These are phyloP conservation scores for Drosophila pandora DNA, from an alignment of 1,140 invertebrate species.

Conservation along the genomic window DNA sequence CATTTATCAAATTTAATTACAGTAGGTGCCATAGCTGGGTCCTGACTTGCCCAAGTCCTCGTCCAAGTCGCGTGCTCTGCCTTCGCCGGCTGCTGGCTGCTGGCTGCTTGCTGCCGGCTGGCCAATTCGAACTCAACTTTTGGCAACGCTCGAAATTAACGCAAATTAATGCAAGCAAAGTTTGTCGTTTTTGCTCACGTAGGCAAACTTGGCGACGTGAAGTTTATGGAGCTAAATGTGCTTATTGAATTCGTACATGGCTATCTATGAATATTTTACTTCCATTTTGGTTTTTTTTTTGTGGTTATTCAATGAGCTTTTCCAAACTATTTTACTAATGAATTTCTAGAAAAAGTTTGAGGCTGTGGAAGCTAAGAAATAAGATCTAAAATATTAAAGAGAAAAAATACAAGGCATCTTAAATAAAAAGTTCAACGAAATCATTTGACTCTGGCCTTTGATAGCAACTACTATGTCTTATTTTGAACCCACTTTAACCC, in stretches of 20 bases:
- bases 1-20: slow-evolving; percentile 69
- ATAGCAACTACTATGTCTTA: slow-evolving; percentile 27
- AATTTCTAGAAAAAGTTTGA: slow-evolving; percentile 1
- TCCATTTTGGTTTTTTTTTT: slow-evolving; percentile 1
- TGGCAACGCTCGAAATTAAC: slow-evolving; percentile 45
- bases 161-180: slow-evolving; percentile 60
- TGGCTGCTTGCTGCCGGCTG: neutral
- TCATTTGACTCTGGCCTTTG: slow-evolving; percentile 16
- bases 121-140: slow-evolving; percentile 28
- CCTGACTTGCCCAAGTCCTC: slow-evolving; percentile 10
- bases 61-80: slow-evolving; percentile 24
- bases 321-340: slow-evolving; percentile 37
- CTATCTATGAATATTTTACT: slow-evolving; percentile 46
- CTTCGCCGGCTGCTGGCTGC: neutral
- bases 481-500: neutral
- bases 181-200: slow-evolving; percentile 51
- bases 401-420: neutral
- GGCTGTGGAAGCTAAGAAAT: too few species aligned
- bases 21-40: slow-evolving; percentile 21
- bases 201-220: slow-evolving; percentile 46
- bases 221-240: slow-evolving; percentile 35
- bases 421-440: slow-evolving; percentile 17
- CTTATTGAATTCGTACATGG: slow-evolving; percentile 48
- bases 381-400: slow-evolving; percentile 4
- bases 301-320: slow-evolving; percentile 19